phyloP scores from a whole-genome alignment of 2,888 invertebrate species.

The Anticlea derivata region DNA sequence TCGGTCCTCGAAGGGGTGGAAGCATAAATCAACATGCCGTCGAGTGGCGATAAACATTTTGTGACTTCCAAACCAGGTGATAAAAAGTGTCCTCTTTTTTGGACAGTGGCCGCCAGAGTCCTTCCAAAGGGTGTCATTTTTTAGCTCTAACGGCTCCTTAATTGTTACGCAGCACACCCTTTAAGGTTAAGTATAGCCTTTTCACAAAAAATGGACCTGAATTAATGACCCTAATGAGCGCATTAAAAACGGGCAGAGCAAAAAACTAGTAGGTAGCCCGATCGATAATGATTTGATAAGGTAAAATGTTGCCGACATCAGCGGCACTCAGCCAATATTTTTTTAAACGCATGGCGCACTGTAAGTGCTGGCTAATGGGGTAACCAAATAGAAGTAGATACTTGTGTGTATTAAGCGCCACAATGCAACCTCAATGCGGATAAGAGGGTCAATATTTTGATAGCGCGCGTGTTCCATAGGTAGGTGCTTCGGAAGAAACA shows the following conservation, averaged over 20 bases:
- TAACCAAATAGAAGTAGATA: conserved; percentile 72
- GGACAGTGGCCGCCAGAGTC: conserved; percentile 62
- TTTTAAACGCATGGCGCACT: conserved; percentile 64
- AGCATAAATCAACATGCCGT: conserved; percentile 80
- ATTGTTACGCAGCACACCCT: conserved; percentile 76
- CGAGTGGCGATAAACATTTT: conserved; percentile 82
- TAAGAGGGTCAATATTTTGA: conserved; percentile 82
- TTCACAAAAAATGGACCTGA: conserved; percentile 72
- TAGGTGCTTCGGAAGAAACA: conserved; percentile 58
- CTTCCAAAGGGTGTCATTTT: conserved; percentile 79
- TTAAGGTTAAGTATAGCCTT: conserved; percentile 63
- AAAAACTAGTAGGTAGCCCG: conserved; percentile 65
- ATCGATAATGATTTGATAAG: conserved; percentile 68
- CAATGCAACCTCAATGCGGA: conserved; percentile 69
- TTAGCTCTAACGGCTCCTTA: conserved; percentile 75
- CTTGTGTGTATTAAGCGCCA: conserved; percentile 67
- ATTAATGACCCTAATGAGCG: conserved; percentile 71
- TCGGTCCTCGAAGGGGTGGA: conserved; percentile 70
- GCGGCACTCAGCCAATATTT: conserved; percentile 68
- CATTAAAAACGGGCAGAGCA: conserved; percentile 50
- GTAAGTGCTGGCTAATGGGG: conserved; percentile 75
- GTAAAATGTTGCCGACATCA: conserved; percentile 51
- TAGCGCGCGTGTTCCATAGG: conserved; percentile 65
- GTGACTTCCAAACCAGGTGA: conserved; percentile 81
- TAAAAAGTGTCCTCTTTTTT: conserved; percentile 79